Evolutionary conservation across 2,797 vertebrate species (phyloP), one percentile per base, ranked within the genome.

Genomic region (Orientallactaga sibirica): DNA sequence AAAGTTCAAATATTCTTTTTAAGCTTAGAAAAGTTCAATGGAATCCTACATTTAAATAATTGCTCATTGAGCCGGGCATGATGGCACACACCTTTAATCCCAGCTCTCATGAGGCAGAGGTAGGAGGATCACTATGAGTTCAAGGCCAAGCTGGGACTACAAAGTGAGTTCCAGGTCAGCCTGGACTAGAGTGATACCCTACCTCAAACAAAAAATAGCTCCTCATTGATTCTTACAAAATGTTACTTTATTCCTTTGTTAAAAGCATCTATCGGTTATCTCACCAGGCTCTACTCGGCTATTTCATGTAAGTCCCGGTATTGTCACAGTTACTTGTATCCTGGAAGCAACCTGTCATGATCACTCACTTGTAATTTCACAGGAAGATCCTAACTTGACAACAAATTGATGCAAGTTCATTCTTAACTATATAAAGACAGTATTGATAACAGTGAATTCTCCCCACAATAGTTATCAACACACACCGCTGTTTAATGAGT

Each of bases 291-390:
- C 90, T 24, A 15, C 1, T n/a, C 70, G 58, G 70, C 67, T 68
- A 91, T 93, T 94, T 92, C 75, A 76, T 78, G 94, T 67, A 96
- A 93, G 85, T 77, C 88, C 1, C 70, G 80, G 91, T 82, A 94
- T 48, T 91, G 22, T 79, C 90, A 95, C 29, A 92, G 75, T 92
- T 96, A 94, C 88, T 96, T 97, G 97, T 97, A 97, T 97, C 92
- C 96, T 97, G 89, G 81, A 91, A 96, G 97, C 94, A 97, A 94
- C 95, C 82, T 83, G 88, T 87, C 91, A 67, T 92, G 37, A 85
- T 93, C 85, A 94, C 83, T 87, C 89, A 91, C 86, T 87, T 95
- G 82, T 96, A 77, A 94, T 62, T 76, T 96, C 58, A 92, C 41
- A 79, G 75, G 78, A 89, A 94, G 88, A 95, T 81, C 86, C 75